These are phyloP conservation scores for Microtus californicus DNA, from an alignment of 2,797 vertebrate genomes.

Conservation along the genomic window DNA sequence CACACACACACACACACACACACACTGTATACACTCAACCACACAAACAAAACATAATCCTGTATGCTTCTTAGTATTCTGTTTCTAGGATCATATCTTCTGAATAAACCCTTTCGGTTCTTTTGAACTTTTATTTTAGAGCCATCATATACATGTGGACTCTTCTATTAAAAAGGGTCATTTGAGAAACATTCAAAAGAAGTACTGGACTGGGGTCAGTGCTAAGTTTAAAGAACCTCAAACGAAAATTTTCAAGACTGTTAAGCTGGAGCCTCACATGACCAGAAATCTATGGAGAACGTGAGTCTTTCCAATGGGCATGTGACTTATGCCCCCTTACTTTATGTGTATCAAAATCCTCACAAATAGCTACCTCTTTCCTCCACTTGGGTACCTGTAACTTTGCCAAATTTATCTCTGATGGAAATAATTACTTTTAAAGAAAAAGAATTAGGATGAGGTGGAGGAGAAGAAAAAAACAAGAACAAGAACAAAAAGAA, in stretches of 20 bases:
- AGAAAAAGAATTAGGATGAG: no score
- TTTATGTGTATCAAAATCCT: neutral
- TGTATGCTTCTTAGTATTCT: neutral
- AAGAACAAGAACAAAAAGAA: accelerated
- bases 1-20: neutral
- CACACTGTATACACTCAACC: neutral
- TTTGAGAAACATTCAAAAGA: neutral
- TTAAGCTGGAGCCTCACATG: neutral
- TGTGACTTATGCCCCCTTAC: neutral
- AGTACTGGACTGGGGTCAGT: neutral
- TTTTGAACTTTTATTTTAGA: neutral
- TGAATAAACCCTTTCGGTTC: neutral
- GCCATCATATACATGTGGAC: neutral
- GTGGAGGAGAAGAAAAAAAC: neutral
- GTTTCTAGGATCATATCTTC: neutral
- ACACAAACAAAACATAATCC: neutral
- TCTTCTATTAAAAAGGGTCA: neutral
- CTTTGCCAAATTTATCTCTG: neutral
- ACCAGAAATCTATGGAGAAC: neutral
- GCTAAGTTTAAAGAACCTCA: neutral
- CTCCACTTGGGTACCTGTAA: neutral
- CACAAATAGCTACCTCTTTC: neutral
- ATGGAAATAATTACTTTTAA: neutral
- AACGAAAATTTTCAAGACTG: neutral
- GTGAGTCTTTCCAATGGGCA: neutral